Conservation (phyloP, 2,888 invertebrate species). For the Protophormia terraenovae region DNA sequence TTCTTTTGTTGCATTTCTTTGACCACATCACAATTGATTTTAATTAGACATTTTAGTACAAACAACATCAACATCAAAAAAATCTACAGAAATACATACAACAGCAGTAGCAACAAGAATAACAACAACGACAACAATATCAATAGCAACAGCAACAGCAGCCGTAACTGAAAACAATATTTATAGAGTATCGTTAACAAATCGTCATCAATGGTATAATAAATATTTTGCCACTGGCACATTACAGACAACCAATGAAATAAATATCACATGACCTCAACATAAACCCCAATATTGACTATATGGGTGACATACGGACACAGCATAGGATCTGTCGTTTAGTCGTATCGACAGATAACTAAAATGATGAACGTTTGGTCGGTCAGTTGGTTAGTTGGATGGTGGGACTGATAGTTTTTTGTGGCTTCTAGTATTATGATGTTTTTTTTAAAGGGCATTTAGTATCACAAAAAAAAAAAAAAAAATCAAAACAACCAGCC, state of each 20-base stretch:
- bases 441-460: too few relatives aligned
- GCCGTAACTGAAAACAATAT: constrained; percentile 49
- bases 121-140: constrained; percentile 1
- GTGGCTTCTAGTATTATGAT: constrained; percentile 52
- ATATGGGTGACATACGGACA: constrained; percentile 27
- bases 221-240: constrained; percentile 63
- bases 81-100: background rate
- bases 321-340: constrained; percentile 17
- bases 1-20: constrained; percentile 45
- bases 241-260: constrained; percentile 62
- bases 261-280: constrained; percentile 66
- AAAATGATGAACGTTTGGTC: background rate
- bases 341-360: background rate
- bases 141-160: constrained; percentile 5
- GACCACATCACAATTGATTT: constrained; percentile 63
- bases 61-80: constrained; percentile 12
- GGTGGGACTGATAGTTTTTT: constrained; percentile 3
- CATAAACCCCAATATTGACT: constrained; percentile 39
- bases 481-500: background rate
- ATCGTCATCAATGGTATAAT: constrained; percentile 66
- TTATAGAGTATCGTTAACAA: constrained; percentile 68
- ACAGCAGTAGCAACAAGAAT: background rate
- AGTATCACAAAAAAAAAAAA: background rate
- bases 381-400: background rate
- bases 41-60: constrained; percentile 62